Percentiles rank a stretch among this genome's conserved stretches.
Evolutionary conservation across 2,113 vertebrate species (phyloP).

Genomic region (Grantiella picta): DNA sequence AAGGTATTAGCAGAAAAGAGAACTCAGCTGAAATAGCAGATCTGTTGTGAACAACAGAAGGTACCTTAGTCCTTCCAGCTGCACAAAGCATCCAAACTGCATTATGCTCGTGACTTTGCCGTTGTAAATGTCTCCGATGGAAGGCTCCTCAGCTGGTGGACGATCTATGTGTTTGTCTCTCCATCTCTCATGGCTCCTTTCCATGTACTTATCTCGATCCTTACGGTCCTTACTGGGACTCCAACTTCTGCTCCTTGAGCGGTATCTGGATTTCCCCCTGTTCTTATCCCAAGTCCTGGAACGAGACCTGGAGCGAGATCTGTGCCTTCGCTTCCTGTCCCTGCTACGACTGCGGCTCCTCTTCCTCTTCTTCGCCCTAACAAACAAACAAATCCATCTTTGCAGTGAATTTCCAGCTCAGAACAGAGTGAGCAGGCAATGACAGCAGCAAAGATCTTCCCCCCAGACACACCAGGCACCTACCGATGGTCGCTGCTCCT

Average conservation of each 20-base stretch:
- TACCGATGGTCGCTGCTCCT: conserved; percentile 81
- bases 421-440: rapidly evolving
- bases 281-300: conserved; percentile 80
- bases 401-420: not conserved
- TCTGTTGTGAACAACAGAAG: not conserved
- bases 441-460: not conserved
- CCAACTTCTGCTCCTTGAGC: conserved; percentile 80
- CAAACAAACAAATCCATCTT: not conserved
- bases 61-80: conserved; percentile 94
- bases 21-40: not conserved
- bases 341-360: conserved; percentile 72
- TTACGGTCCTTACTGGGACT: conserved; percentile 77
- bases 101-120: conserved; percentile 98
- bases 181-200: conserved; percentile 80
- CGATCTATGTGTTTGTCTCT: conserved; percentile 94
- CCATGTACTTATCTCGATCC: conserved; percentile 67
- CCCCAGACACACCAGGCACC: not conserved
- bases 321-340: conserved; percentile 69
- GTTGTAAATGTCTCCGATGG: conserved; percentile 94
- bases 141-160: conserved; percentile 91
- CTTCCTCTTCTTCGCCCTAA: conserved; percentile 76
- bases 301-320: conserved; percentile 82
- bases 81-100: conserved; percentile 99
- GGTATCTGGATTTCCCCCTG: conserved; percentile 68
- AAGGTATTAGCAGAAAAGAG: not conserved